These are phyloP conservation scores for Malurus elegans DNA, from an alignment of 2,113 vertebrate species.

Conservation along the genomic window DNA sequence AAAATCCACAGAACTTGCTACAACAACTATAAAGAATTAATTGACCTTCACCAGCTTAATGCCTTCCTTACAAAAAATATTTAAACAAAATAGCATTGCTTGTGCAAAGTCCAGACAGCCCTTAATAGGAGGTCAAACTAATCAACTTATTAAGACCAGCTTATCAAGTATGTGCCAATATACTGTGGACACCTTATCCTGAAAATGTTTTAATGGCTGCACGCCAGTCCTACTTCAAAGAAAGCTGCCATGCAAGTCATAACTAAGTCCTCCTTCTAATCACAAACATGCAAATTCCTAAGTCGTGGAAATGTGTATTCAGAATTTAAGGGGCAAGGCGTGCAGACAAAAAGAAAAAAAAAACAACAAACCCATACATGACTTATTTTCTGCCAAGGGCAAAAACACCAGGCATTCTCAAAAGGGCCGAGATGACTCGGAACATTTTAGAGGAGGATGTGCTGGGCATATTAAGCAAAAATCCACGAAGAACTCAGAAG, in stretches of 20 bases:
- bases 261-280: neutral
- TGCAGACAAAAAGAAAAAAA: neutral
- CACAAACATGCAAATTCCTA: neutral
- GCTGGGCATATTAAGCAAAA: neutral
- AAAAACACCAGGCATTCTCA: neutral
- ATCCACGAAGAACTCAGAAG: neutral
- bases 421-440: neutral
- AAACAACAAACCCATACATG: fast-evolving
- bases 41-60: neutral
- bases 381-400: neutral
- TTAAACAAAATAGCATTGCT: neutral
- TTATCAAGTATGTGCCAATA: neutral
- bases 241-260: neutral
- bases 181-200: neutral
- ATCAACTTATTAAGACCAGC: neutral
- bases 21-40: conserved; percentile 4
- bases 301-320: neutral
- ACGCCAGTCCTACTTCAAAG: neutral
- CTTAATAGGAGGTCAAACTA: neutral
- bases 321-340: neutral
- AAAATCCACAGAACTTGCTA: neutral
- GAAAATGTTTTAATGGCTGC: neutral
- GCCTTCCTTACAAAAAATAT: neutral
- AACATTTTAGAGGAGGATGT: neutral
- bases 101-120: neutral